Percentiles rank a stretch among this genome's conserved stretches.
Conservation (phyloP, 2,888 invertebrate species). For the Aspidapion aeneum region DNA sequence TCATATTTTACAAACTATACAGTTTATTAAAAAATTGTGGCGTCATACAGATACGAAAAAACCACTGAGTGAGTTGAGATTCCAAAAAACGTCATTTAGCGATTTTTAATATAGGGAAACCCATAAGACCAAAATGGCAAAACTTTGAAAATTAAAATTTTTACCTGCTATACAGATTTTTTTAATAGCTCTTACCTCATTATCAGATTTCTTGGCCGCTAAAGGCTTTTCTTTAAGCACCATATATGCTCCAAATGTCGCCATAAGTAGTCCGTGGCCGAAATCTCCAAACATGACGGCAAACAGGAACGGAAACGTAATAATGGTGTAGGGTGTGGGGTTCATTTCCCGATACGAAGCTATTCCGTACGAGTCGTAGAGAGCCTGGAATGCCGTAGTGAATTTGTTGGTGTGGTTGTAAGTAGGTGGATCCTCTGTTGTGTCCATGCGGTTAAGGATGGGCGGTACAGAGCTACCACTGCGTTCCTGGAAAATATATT, state of each 20-base stretch:
- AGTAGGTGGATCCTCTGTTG: slow-evolving; percentile 87
- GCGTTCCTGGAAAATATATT: slow-evolving; percentile 67
- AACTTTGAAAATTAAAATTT: too few species aligned
- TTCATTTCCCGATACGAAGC: slow-evolving; percentile 96
- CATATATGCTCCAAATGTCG: slow-evolving; percentile 91
- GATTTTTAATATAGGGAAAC: too few species aligned
- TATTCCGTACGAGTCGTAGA: slow-evolving; percentile 96
- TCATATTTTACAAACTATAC: too few species aligned
- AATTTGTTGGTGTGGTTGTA: slow-evolving; percentile 96
- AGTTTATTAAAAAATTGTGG: too few species aligned
- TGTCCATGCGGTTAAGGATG: slow-evolving; percentile 92
- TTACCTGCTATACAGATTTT: too few species aligned
- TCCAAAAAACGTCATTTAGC: too few species aligned
- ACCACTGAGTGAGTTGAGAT: too few species aligned
- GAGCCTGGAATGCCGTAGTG: slow-evolving; percentile 88
- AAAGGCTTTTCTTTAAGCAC: slow-evolving; percentile 90
- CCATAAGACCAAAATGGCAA: too few species aligned
- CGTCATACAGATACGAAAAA: too few species aligned
- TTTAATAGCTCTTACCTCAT: slow-evolving; percentile 82
- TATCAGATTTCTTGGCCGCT: slow-evolving; percentile 81
- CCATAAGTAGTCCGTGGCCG: slow-evolving; percentile 93
- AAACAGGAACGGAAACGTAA: slow-evolving; percentile 97
- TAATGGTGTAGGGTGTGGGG: slow-evolving; percentile 95
- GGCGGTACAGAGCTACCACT: slow-evolving; percentile 95
- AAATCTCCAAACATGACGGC: slow-evolving; percentile 98